Evolutionary conservation across 1,140 invertebrate species (phyloP).

Genomic region (Bicyclus anynana): DNA sequence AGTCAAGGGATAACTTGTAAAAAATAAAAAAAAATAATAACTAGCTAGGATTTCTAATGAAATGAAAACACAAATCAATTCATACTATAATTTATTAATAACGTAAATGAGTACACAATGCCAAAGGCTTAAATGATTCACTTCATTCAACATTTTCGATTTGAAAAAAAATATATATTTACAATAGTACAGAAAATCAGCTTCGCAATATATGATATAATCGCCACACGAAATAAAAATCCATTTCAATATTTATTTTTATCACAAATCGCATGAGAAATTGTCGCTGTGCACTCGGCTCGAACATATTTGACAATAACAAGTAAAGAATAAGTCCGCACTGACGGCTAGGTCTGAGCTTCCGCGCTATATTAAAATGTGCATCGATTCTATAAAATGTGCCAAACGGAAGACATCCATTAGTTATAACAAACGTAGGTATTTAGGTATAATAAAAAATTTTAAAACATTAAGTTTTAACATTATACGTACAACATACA

Average conservation of each 20-base stretch:
- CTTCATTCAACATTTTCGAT: conserved; percentile 69
- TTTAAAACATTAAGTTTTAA: conserved; percentile 62
- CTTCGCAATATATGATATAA: conserved; percentile 68
- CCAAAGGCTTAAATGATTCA: conserved; percentile 73
- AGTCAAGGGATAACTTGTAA: no score
- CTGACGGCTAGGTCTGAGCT: conserved; percentile 28
- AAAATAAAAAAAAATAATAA: no score
- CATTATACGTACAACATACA: conserved; percentile 71
- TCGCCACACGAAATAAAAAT: conserved; percentile 62
- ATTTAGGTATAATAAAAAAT: conserved; percentile 50
- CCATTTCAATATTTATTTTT: conserved; percentile 56
- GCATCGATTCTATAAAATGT: conserved; percentile 68
- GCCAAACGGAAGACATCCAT: conserved; percentile 75
- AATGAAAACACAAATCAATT: conserved; percentile 51
- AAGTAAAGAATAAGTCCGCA: conserved; percentile 27
- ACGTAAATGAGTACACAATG: conserved; percentile 76
- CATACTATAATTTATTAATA: conserved; percentile 76
- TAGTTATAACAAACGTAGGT: conserved; percentile 63
- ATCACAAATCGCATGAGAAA: conserved; percentile 68
- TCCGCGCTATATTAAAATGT: conserved; percentile 63
- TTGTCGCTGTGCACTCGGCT: conserved; percentile 70
- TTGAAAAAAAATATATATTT: conserved; percentile 73
- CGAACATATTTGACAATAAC: conserved; percentile 35
- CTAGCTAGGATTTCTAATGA: no score
- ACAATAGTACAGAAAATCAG: conserved; percentile 72